Evolutionary conservation across 2,113 vertebrate species (phyloP), one percentile per base, ranked within the genome.

Genomic region (Gulo gulo): DNA sequence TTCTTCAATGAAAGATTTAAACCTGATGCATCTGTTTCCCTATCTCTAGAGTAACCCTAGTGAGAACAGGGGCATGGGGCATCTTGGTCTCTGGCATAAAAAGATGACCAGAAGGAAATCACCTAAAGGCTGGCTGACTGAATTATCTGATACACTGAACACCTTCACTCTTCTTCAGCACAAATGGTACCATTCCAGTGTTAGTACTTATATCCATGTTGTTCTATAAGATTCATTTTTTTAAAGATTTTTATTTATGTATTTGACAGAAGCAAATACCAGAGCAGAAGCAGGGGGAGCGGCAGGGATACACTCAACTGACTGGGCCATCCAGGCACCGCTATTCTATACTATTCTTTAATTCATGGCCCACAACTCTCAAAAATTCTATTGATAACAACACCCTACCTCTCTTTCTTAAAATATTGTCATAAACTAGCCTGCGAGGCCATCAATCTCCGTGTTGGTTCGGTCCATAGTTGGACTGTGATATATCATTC

Each of bases 71-170:
- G 23, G 13, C 0, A 1, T 0, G n/a, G 45, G 6, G 5, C 1
- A 0, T 16, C 39, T 57, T 26, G 24, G 15, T 24, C 0, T 4
- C 1, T 45, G 23, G 4, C 2, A 0, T 1, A 4, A 24, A 15
- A 47, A 1, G 15, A 39, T 39, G 15, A 31, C 2, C 11, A 2
- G 39, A 0, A 15, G 1, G 1, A 8, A 36, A 9, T 6, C 18
- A 8, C 42, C 3, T 0, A 4, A n/a, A 61, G 52, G 9, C 14
- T 57, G 26, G 20, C 7, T 0, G 9, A 4, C 57, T 9, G 13
- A 23, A 23, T 9, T 39, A 0, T 6, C n/a, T 36, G 14, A 0
- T 23, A 1, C 45, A 45, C 4, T 4, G 5, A 2, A 42, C 15
- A 4, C 16, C 23, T 9, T n/a, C 14, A 24, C 36, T 76, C 2